Base-by-base conservation (phyloP, 2,113 vertebrate species). In the Perca fluviatilis region DNA sequence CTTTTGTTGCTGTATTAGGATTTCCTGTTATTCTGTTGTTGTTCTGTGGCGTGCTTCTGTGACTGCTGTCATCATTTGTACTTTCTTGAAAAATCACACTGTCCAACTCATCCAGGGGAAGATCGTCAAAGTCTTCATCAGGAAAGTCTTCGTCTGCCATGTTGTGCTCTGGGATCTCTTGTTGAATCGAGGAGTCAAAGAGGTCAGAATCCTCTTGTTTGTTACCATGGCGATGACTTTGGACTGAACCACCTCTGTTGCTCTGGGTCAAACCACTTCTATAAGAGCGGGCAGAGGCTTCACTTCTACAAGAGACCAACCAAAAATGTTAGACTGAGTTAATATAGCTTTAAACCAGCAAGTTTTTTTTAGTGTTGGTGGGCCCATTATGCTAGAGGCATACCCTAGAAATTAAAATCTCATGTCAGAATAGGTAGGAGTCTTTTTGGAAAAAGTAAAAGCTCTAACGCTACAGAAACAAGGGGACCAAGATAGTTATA, bases 81-180 rank as follows among this genome's bases (percentile, higher is more conserved):
- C 82, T 91, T 80, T 94, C 93, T 89, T 95, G 95, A 74, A 95
- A 92, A 88, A 96, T 83, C 21, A 95, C 94, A 47, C 85, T 82
- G 46, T 97, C 95, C 72, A 95, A 50, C 82, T 96, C 97, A 10
- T 97, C 97, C 86, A 97, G 76, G 6, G 95, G 95, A 90, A 97
- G 93, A 66, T 96, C 94, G 73, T 96, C 96, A 90, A 97, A 96
- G 82, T 96, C 96, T 68, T 92, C 95, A 77, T 97, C 94, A 5
- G 83, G 87, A 56, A 95, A 91, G 65, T 91, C 77, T n/a, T 91
- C 77, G 0, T 66, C 65, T 58, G 58, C 68, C 75, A 91, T 80
- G 66, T 36, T 58, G 43, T 81, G 57, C 58, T 74, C 82, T 49
- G 65, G 66, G 72, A 67, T 49, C 15, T 30, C 40, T 84, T 71